Evolutionary conservation across 2,113 vertebrate species (phyloP), one percentile per base, ranked within the genome.

Genomic region (Cololabis saira): DNA sequence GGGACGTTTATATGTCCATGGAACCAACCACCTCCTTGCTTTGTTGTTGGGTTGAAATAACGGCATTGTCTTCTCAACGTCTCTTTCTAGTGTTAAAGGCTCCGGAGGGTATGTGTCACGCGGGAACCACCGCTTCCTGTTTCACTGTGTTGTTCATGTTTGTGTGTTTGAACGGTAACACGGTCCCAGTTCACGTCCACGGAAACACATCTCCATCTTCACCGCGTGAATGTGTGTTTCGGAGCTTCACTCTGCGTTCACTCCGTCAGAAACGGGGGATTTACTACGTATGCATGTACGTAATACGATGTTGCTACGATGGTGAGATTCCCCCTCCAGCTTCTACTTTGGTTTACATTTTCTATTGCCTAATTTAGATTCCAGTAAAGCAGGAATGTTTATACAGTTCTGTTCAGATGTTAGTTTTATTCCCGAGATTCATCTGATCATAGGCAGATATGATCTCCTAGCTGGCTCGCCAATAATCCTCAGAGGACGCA

Each of bases 31-130:
- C 10, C 62, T 61, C 49, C 11, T 52, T 66, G 45, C 17, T 55
- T 17, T 59, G n/a, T 47, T n/a, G 44, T 44, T 2, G 1, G 43
- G 14, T n/a, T 77, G 6, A 62, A 80, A 73, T 81, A 83, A 91
- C 21, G 0, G 16, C 70, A 42, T 76, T 89, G 81, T 89, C 82
- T 45, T 88, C 71, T 84, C 67, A 53, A 83, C 71, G 18, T 90
- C 63, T 90, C 71, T 81, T 90, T 88, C 84, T 89, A 97, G 96
- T 93, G 85, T 92, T 93, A 77, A 93, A 89, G 74, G 82, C 84
- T 84, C 89, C 91, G 18, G 90, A 82, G 71, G 95, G 96, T 98
- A 95, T 92, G 95, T 91, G 95, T 91, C 61, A 37, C 59, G 67
- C 59, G 42, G 69, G 67, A 51, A 67, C 71, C 51, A 64, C 45